phyloP scores from a whole-genome alignment of 37 sponge, comb jelly and placozoan species.

The Spongilla lacustris region DNA sequence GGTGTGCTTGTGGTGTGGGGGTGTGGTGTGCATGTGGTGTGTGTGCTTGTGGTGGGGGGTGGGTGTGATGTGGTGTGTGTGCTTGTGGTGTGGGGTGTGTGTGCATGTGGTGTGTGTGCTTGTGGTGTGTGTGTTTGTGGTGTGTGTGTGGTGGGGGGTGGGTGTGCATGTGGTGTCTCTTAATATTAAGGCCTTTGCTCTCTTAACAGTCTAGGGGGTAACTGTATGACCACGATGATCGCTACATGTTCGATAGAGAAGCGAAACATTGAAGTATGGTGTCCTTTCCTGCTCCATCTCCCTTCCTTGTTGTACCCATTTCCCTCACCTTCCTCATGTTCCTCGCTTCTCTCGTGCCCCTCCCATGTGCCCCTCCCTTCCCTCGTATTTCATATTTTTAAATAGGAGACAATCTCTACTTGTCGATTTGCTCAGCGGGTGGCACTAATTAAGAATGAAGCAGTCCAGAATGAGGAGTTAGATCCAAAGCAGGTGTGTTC shows the following conservation, averaged over 20 bases:
- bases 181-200: no score
- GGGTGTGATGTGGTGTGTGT: background rate
- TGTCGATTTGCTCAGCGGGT: conserved; percentile 99
- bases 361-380: background rate
- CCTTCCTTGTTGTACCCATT: background rate
- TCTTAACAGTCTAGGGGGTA: conserved; percentile 88
- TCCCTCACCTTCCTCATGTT: no score
- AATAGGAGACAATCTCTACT: conserved; percentile 95
- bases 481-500: conserved; percentile 88
- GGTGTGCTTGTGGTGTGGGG: no score
- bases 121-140: background rate
- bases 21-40: background rate
- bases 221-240: conserved; percentile 98
- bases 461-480: conserved; percentile 92
- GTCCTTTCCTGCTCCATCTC: background rate
- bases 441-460: conserved; percentile 97
- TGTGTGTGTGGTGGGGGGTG: background rate
- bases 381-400: background rate
- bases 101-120: background rate
- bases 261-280: conserved; percentile 58
- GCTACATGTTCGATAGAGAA: conserved; percentile 96
- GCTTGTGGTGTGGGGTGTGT: background rate
- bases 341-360: background rate
- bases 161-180: background rate
- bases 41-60: background rate